Percentiles rank a stretch among this genome's conserved stretches.
phyloP scores from a whole-genome alignment of 2,888 invertebrate species.

The Tolmerus cingulatus region DNA sequence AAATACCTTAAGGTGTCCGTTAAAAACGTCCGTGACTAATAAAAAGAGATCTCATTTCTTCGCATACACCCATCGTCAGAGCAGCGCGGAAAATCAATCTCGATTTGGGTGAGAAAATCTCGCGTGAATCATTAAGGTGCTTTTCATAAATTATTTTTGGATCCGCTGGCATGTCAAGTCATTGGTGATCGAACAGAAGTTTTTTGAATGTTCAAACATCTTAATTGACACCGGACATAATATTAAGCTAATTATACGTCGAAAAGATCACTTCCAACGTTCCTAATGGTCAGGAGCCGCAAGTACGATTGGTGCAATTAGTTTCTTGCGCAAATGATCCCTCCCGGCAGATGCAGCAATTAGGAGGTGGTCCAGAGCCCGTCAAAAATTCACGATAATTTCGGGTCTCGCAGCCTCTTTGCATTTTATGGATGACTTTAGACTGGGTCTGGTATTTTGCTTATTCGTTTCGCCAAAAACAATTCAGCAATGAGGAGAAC shows the following conservation, averaged over 20 bases:
- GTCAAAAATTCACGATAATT: not conserved
- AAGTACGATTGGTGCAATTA: not conserved
- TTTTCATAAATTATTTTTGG: conserved; percentile 47
- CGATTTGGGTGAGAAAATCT: conserved; percentile 43
- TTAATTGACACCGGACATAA: not conserved
- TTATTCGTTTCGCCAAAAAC: not conserved
- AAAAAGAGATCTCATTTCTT: not conserved
- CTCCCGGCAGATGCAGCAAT: not conserved
- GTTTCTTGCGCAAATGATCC: not conserved
- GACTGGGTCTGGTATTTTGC: not conserved
- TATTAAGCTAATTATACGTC: not conserved
- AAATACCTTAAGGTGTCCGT: not conserved
- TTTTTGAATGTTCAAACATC: not conserved
- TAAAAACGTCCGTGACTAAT: conserved; percentile 10
- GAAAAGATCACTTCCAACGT: not conserved
- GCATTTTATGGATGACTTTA: not conserved
- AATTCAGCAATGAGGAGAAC: not conserved
- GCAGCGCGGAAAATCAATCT: conserved; percentile 35
- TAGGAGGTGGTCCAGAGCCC: not conserved
- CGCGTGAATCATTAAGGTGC: conserved; percentile 45
- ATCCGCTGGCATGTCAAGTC: conserved; percentile 22
- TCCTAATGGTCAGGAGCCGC: not conserved
- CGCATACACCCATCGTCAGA: not conserved
- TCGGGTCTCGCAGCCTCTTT: not conserved
- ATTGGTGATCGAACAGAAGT: not conserved